Base-by-base conservation (phyloP, 1,140 invertebrate species). In the Temnothorax longispinosus region DNA sequence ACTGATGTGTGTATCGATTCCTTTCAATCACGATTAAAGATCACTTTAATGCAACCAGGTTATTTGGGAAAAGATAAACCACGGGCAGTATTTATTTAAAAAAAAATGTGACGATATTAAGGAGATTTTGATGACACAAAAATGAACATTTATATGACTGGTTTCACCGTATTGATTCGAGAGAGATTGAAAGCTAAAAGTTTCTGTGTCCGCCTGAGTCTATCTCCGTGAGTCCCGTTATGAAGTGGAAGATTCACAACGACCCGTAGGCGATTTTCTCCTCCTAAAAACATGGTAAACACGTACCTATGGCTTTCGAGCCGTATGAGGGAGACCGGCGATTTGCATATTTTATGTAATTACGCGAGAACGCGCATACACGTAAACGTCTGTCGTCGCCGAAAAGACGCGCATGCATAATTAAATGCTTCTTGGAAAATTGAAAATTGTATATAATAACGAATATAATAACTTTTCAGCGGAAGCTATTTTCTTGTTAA, bases 201-300 rank as follows among this genome's bases (percentile, higher is more conserved):
- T 58, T 13, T 54, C 58, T 67, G 50, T 58, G 52, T 54, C 41
- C 64, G 38, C 35, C 65, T 77, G 38, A 4, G 58, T 86, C 64
- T 78, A 86, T 86, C 35, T 47, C 65, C n/a, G 35, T 50, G 50
- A 75, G 56, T 88, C 11, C 84, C 84, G 69, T 88, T 88, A 88
- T 38, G 52, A 69, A 69, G 50, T 78, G 21, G 74, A 89, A 81
- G 87, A 88, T 78, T 78, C 65, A 72, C 74, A 60, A 60, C 18
- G 18, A 65, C 47, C 78, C 72, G 21, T 71, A 87, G 72, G 85
- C 72, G 54, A 89, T 89, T 89, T 89, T 89, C 88, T 87, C 88
- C 64, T 89, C 72, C 85, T 89, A 89, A 89, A 89, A 89, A 67
- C 85, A 82, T 50, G 44, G 80, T 76, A 89, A 89, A 89, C 72